A percentile compares a stretch with the other conserved stretches of the same genome.
Conservation (phyloP, 2,113 vertebrate genomes). For the Athene noctua region DNA sequence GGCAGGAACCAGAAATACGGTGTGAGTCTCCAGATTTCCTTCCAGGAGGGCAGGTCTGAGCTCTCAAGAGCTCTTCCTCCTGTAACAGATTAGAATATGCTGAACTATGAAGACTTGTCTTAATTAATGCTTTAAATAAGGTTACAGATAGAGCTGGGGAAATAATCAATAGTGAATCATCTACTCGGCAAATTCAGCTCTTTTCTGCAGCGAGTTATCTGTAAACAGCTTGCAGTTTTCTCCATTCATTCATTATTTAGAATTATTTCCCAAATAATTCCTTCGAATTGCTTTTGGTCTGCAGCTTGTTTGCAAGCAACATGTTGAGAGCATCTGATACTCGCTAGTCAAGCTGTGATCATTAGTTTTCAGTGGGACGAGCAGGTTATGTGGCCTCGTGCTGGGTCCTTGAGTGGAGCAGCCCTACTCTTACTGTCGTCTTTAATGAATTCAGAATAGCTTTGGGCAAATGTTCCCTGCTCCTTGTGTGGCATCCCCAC, state of each 20-base stretch:
- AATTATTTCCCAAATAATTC: conserved; percentile 67
- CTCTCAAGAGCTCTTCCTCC: background rate
- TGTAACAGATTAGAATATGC: conserved; percentile 32
- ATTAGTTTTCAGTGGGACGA: background rate
- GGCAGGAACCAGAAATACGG: background rate
- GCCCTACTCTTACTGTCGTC: background rate
- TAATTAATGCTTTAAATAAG: conserved; percentile 67
- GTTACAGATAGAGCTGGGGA: conserved; percentile 36
- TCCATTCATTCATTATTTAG: conserved; percentile 56
- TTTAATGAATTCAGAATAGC: conserved; percentile 5
- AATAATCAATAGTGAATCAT: conserved; percentile 66
- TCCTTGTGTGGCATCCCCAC: fast-evolving
- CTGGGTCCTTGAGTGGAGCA: background rate
- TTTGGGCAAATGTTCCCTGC: background rate
- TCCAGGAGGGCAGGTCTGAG: conserved; percentile 5
- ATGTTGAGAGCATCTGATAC: background rate
- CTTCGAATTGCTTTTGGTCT: background rate
- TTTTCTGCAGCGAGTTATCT: conserved; percentile 30
- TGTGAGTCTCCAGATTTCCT: background rate
- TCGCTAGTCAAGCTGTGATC: background rate
- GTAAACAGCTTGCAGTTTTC: conserved; percentile 56
- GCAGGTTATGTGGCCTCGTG: background rate
- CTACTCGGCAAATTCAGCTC: conserved; percentile 48
- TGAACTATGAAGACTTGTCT: conserved; percentile 49
- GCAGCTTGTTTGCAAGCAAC: conserved; percentile 39